A percentile compares a stretch with the other conserved stretches of the same genome.
phyloP scores from a whole-genome alignment of 1,140 invertebrate species.

The Diabrotica undecimpunctata region DNA sequence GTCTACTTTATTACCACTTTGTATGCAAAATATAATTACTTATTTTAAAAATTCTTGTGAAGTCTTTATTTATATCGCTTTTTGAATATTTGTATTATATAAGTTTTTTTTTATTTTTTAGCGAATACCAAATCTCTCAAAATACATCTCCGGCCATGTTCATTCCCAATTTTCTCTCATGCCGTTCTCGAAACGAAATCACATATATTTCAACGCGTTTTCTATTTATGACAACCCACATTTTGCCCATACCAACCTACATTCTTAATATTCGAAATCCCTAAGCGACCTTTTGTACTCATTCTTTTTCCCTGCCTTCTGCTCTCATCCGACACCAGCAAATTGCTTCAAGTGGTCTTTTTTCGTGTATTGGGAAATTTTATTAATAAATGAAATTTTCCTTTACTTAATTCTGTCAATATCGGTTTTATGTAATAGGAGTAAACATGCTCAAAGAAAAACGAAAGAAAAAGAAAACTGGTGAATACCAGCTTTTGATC shows the following conservation, averaged over 20 bases:
- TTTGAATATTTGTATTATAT: no score
- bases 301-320: slow-evolving; percentile 28
- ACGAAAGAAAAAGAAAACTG: no score
- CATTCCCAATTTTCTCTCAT: slow-evolving; percentile 30
- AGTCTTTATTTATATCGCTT: no score
- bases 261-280: slow-evolving; percentile 35
- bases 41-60: no score
- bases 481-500: no score
- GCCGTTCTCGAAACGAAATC: slow-evolving; percentile 28
- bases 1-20: no score
- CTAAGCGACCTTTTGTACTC: slow-evolving; percentile 27
- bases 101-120: not conserved
- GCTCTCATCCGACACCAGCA: slow-evolving; percentile 25
- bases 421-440: no score
- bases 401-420: not conserved
- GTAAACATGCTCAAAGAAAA: no score
- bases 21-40: no score
- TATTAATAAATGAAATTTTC: slow-evolving; percentile 31
- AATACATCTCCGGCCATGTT: slow-evolving; percentile 1
- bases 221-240: slow-evolving; percentile 37
- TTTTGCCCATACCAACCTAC: slow-evolving; percentile 23
- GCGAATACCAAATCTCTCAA: not conserved
- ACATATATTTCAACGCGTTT: slow-evolving; percentile 37
- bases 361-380: slow-evolving; percentile 21
- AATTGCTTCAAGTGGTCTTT: slow-evolving; percentile 30